Evolutionary conservation across 92 coral and sea anemone genomes (phyloP).

Genomic region (Umimayanthus chanpuru): DNA sequence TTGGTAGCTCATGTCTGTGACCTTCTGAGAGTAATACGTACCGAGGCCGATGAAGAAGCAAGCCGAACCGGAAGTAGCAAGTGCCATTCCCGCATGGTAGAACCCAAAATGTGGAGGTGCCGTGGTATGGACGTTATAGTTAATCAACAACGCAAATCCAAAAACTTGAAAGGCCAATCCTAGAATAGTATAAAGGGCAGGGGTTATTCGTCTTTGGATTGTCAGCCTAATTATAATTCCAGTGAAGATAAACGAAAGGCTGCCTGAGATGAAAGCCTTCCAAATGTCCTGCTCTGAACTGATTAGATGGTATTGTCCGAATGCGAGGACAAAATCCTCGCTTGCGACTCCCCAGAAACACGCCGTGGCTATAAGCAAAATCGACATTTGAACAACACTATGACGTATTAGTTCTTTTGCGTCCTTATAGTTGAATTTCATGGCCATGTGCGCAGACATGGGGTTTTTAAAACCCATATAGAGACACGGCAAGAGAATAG

Average conservation of each 20-base stretch:
- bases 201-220: constrained; percentile 75
- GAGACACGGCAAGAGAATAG: constrained; percentile 77
- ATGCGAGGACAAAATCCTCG: constrained; percentile 82
- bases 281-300: constrained; percentile 69
- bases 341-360: constrained; percentile 91
- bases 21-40: constrained; percentile 88
- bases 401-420: constrained; percentile 79
- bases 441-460: constrained; percentile 91
- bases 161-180: constrained; percentile 72
- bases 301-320: constrained; percentile 87
- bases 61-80: constrained; percentile 91
- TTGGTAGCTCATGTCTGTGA: constrained; percentile 91
- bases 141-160: constrained; percentile 75
- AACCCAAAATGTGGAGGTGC: constrained; percentile 53
- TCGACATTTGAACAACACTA: constrained; percentile 59
- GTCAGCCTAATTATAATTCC: constrained; percentile 65
- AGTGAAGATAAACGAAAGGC: constrained; percentile 67
- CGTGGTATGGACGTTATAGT: constrained; percentile 56
- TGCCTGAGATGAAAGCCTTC: constrained; percentile 90
- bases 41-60: constrained; percentile 87
- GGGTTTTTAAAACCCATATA: constrained; percentile 91
- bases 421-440: constrained; percentile 86
- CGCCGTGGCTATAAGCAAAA: constrained; percentile 74
- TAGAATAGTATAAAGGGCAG: constrained; percentile 68
- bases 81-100: constrained; percentile 77